A percentile compares a stretch with the other conserved stretches of the same genome.
Evolutionary conservation across 1,140 invertebrate genomes (phyloP).

Genomic region (Tachypleus tridentatus): DNA sequence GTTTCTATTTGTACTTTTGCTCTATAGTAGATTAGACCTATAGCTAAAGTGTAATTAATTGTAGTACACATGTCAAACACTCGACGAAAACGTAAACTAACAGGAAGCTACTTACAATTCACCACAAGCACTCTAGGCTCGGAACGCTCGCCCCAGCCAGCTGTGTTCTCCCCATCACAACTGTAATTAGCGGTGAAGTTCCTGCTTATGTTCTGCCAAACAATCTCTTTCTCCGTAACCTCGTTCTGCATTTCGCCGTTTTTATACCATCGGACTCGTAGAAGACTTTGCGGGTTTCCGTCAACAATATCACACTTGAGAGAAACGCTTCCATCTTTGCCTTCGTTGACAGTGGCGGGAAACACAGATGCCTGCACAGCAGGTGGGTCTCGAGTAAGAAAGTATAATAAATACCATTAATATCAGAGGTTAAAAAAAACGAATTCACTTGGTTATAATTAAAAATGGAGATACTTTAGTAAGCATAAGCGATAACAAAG

Average conservation of each 20-base stretch:
- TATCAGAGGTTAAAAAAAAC: too few relatives aligned
- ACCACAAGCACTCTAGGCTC: slow-evolving; percentile 57
- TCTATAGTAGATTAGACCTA: too few relatives aligned
- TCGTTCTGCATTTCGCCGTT: slow-evolving; percentile 69
- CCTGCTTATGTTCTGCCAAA: slow-evolving; percentile 50
- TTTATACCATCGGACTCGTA: slow-evolving; percentile 56
- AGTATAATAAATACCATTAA: too few relatives aligned
- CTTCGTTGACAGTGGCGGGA: too few relatives aligned
- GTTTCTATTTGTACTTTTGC: too few relatives aligned
- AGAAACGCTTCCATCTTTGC: slow-evolving; percentile 39
- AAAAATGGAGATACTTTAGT: too few relatives aligned
- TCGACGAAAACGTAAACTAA: slow-evolving; percentile 36
- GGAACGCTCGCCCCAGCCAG: slow-evolving; percentile 70
- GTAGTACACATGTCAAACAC: too few relatives aligned
- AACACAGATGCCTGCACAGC: too few relatives aligned
- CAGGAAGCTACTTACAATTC: slow-evolving; percentile 62
- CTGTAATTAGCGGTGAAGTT: slow-evolving; percentile 85
- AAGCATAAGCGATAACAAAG: too few relatives aligned
- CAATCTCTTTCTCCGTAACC: slow-evolving; percentile 55
- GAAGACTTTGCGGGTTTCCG: slow-evolving; percentile 39
- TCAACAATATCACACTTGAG: slow-evolving; percentile 60
- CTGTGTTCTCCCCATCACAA: slow-evolving; percentile 69
- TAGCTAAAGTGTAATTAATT: too few relatives aligned
- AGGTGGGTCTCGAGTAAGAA: too few relatives aligned
- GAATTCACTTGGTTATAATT: too few relatives aligned